Evolutionary conservation across 2,113 vertebrate genomes (phyloP).

Genomic region (Mustela nigripes): DNA sequence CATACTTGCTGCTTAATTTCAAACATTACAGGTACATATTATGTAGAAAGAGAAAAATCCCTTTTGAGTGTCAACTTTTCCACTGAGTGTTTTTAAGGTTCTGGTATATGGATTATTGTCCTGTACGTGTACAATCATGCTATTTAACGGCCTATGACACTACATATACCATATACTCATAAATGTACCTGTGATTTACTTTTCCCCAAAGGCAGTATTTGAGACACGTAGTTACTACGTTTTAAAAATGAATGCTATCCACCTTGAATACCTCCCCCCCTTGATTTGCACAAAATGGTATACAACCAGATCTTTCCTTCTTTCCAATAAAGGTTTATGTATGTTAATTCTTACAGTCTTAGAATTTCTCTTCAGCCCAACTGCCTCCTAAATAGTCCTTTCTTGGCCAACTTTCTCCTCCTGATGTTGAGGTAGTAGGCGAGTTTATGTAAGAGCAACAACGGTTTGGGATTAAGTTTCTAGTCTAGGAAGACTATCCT

Average conservation of each 20-base stretch:
- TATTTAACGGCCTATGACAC: background rate
- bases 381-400: background rate
- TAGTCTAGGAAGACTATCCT: background rate
- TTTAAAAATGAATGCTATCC: slow-evolving; percentile 38
- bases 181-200: background rate
- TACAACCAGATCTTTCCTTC: background rate
- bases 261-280: background rate
- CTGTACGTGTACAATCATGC: background rate
- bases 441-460: background rate
- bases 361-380: background rate
- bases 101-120: background rate
- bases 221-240: background rate
- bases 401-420: background rate
- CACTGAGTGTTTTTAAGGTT: background rate
- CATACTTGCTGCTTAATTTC: background rate
- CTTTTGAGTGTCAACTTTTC: background rate
- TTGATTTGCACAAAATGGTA: background rate
- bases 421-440: background rate
- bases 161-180: background rate
- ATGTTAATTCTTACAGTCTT: background rate
- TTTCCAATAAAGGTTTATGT: background rate
- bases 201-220: background rate
- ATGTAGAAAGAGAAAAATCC: background rate
- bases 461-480: background rate
- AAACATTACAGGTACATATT: background rate